phyloP scores from a whole-genome alignment of 35 echinoderm and acorn worm genomes.

The Acanthaster planci region DNA sequence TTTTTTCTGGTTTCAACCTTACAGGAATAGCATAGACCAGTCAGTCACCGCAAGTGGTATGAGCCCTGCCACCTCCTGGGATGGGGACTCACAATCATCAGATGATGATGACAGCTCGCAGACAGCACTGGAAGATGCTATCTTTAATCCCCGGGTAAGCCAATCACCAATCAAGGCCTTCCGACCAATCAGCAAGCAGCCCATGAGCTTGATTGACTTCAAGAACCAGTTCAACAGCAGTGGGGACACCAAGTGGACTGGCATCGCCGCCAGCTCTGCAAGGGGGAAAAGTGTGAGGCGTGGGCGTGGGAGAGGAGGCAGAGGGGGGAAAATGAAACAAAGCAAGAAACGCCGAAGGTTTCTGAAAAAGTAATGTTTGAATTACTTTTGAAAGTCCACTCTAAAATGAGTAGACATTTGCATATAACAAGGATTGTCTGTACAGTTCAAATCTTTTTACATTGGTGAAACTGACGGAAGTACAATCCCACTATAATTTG shows the following conservation, averaged over 20 bases:
- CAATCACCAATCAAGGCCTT: not conserved
- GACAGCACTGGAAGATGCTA: not conserved
- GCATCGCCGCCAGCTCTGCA: not conserved
- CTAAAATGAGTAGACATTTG: not conserved
- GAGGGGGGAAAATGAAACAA: not conserved
- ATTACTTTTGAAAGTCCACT: not conserved
- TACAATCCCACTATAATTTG: too few relatives aligned
- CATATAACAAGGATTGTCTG: too few relatives aligned
- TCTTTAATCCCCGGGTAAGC: not conserved
- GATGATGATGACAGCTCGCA: not conserved
- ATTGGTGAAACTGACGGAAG: too few relatives aligned
- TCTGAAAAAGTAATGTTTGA: not conserved
- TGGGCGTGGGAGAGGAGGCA: not conserved
- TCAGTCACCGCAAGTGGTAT: not conserved
- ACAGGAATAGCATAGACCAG: not conserved
- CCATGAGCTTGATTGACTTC: slow-evolving; percentile 1
- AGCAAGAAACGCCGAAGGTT: not conserved
- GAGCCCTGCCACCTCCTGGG: not conserved
- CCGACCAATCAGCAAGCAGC: slow-evolving; percentile 22
- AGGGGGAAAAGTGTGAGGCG: not conserved
- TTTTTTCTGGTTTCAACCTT: too few relatives aligned
- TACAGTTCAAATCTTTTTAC: too few relatives aligned
- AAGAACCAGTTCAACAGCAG: slow-evolving; percentile 9
- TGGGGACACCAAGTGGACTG: not conserved
- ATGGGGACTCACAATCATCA: not conserved